These are phyloP conservation scores for Recurvirostra avosetta DNA, from an alignment of 2,113 vertebrate genomes.

Conservation along the genomic window DNA sequence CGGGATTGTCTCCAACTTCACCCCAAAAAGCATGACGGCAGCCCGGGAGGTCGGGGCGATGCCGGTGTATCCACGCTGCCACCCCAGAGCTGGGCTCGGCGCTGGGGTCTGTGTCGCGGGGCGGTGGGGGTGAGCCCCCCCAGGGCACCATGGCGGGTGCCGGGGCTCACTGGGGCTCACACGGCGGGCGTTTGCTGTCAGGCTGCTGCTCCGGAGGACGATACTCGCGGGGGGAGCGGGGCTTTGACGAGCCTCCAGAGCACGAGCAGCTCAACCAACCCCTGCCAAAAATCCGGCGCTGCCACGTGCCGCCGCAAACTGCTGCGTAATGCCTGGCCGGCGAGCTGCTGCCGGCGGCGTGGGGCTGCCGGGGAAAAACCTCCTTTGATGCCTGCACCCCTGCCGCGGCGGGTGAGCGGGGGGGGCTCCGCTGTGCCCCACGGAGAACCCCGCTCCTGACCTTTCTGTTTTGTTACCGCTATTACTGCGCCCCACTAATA, in stretches of 20 bases:
- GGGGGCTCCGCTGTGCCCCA: background rate
- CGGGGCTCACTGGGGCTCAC: too few species aligned
- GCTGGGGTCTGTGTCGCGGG: too few species aligned
- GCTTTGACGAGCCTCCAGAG: background rate
- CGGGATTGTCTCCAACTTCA: background rate
- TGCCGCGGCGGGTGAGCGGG: background rate
- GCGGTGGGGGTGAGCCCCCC: background rate
- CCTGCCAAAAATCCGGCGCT: background rate
- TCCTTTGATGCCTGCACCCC: background rate
- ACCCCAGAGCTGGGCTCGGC: background rate
- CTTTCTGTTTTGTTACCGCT: background rate
- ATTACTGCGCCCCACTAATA: background rate
- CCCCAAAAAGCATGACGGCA: background rate
- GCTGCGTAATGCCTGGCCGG: background rate
- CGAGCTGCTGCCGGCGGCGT: background rate
- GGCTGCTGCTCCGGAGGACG: too few species aligned
- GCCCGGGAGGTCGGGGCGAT: background rate
- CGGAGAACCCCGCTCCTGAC: background rate
- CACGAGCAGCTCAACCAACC: background rate
- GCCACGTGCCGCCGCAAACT: background rate
- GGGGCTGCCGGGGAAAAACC: background rate
- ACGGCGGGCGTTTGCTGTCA: accelerated
- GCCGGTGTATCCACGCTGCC: accelerated
- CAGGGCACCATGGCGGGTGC: accelerated
- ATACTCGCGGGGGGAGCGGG: accelerated